These are phyloP conservation scores for Apteryx mantelli DNA, from an alignment of 2,113 vertebrate genomes.

Conservation along the genomic window DNA sequence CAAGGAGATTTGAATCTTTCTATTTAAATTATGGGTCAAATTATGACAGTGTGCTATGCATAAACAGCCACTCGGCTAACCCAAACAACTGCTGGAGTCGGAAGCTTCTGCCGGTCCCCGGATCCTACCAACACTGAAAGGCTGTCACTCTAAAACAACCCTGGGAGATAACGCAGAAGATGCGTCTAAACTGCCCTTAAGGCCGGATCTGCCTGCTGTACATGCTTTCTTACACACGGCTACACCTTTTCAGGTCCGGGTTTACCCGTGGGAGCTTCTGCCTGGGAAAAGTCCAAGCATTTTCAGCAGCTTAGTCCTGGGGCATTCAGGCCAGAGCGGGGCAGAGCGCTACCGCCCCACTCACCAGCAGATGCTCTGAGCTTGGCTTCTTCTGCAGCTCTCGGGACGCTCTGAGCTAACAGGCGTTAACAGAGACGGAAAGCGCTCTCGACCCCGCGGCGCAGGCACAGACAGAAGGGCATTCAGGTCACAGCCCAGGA, in stretches of 20 bases:
- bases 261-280: not conserved
- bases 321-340: not conserved
- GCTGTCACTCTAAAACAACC: not conserved
- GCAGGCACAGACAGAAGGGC: not conserved
- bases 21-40: not conserved
- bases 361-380: not conserved
- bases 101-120: not conserved
- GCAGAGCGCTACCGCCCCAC: not conserved
- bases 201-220: accelerated
- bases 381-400: accelerated
- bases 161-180: accelerated
- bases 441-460: accelerated
- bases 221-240: accelerated
- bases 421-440: not conserved
- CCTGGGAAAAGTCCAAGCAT: not conserved
- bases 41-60: accelerated
- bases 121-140: accelerated
- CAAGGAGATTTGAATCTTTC: not conserved
- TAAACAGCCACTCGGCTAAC: not conserved
- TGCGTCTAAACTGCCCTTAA: accelerated
- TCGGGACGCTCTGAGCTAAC: not conserved
- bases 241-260: not conserved
- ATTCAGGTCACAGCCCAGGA: accelerated
- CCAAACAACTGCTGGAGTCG: not conserved
- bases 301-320: accelerated